Evolutionary conservation across 1,140 invertebrate genomes (phyloP), one percentile per base, ranked within the genome.

Genomic region (Tetranychus cinnabarinus): DNA sequence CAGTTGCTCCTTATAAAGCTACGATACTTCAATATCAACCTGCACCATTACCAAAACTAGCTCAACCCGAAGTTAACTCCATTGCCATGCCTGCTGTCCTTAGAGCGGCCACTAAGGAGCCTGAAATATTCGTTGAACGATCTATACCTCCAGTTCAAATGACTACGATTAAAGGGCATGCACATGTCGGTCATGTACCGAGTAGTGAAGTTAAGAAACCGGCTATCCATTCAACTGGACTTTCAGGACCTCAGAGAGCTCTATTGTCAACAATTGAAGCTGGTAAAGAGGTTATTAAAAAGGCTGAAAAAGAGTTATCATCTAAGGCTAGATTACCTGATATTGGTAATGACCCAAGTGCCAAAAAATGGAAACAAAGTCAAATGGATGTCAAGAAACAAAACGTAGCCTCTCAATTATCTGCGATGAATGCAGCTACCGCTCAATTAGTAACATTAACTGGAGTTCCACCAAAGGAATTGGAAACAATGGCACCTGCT

Each of bases 341-440:
- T 61, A 75, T 93, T 42, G 37, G 37, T 34, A 31, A n/a, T 8
- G 50, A 52, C 23, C 50, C 50, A 31, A 34, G 57, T 46, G 57
- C n/a, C 10, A 15, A 34, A 64, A 84, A 88, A 76, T 95, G 91
- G 89, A 88, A 88, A 71, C 86, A 92, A 69, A 85, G 85, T 57
- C 88, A 85, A 3, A 77, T 96, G 70, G 93, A 97, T 72, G 87
- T 91, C 12, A 91, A 90, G 70, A 91, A 92, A 69, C 92, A 97
- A 74, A 90, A 86, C 67, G 87, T 98, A 23, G 87, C 87, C 45
- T 89, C 88, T 46, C 89, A 97, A 72, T 84, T 98, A 67, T 92
- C 92, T 12, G 92, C 92, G 45, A 97, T 98, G 91, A 97, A 92
- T 77, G 93, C 92, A 1, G 93, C 93, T 48, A 97, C 93, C 0